A percentile compares a stretch with the other conserved stretches of the same genome.
Evolutionary conservation across 2,888 invertebrate species (phyloP).

Genomic region (Steinernema scapterisci): DNA sequence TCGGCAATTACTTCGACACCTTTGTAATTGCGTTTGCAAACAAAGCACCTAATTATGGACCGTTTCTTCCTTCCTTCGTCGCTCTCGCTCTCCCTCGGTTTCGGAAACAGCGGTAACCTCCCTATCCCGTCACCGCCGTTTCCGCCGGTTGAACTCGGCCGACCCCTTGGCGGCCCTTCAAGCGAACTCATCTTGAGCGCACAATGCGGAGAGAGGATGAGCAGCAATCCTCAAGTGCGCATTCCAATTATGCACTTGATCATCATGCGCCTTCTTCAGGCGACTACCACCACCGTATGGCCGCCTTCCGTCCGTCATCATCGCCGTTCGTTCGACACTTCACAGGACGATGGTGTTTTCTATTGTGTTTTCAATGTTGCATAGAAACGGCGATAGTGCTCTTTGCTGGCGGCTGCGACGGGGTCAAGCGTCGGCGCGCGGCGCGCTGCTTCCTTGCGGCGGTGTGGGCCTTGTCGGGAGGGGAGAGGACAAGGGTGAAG

Average conservation of each 20-base stretch:
- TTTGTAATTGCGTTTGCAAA: slow-evolving; percentile 30
- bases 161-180: slow-evolving; percentile 3
- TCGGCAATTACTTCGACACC: slow-evolving; percentile 24
- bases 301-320: background rate
- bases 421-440: slow-evolving; percentile 31
- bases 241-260: slow-evolving; percentile 31
- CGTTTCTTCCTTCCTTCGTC: background rate
- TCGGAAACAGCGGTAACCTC: no score
- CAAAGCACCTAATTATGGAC: slow-evolving; percentile 25
- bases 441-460: slow-evolving; percentile 10
- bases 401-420: slow-evolving; percentile 20
- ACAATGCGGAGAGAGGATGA: slow-evolving; percentile 17
- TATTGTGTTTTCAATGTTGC: slow-evolving; percentile 29
- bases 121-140: background rate
- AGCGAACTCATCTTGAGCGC: background rate
- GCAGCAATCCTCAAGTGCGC: slow-evolving; percentile 32
- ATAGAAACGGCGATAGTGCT: slow-evolving; percentile 31
- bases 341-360: slow-evolving; percentile 28
- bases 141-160: background rate
- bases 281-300: slow-evolving; percentile 14
- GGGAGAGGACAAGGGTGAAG: no score
- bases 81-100: no score
- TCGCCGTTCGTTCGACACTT: background rate
- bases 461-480: slow-evolving; percentile 9
- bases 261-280: slow-evolving; percentile 18